phyloP scores from a whole-genome alignment of 1,140 invertebrate genomes.

The Popillia japonica region DNA sequence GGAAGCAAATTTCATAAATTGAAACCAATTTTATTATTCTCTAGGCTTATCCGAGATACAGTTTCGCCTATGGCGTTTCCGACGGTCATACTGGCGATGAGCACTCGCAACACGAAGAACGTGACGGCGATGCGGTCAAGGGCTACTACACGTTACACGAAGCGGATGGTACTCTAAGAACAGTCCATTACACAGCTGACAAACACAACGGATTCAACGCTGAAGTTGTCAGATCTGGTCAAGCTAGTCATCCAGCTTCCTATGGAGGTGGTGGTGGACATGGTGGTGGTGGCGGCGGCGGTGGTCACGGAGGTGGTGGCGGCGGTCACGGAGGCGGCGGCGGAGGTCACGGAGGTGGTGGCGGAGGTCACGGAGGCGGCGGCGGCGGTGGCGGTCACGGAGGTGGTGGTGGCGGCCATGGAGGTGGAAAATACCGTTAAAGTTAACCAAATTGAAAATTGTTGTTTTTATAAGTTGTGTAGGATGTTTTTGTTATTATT shows the following conservation, averaged over 20 bases:
- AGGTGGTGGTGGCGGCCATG: background rate
- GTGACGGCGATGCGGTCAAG: slow-evolving; percentile 54
- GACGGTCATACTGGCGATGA: slow-evolving; percentile 76
- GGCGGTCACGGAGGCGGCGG: background rate
- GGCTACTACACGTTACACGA: slow-evolving; percentile 61
- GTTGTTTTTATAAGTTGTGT: slow-evolving; percentile 2
- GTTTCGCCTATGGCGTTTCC: slow-evolving; percentile 76
- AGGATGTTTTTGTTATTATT: background rate
- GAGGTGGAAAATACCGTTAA: background rate
- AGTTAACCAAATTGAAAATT: background rate
- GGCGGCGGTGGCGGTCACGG: background rate
- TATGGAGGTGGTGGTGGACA: slow-evolving; percentile 12
- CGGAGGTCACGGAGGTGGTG: background rate
- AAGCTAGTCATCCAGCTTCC: slow-evolving; percentile 49
- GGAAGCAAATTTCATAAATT: background rate
- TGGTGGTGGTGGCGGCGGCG: background rate
- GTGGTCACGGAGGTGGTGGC: background rate
- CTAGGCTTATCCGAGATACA: slow-evolving; percentile 60
- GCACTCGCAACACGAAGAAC: slow-evolving; percentile 62
- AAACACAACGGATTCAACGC: slow-evolving; percentile 64
- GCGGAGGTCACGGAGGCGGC: background rate
- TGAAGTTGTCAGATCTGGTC: slow-evolving; percentile 54
- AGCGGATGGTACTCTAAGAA: slow-evolving; percentile 66
- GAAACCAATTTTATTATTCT: background rate
- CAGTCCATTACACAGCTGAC: slow-evolving; percentile 67